Conservation (phyloP, 2,888 invertebrate genomes). For the Ommatoiulus sabulosus region DNA sequence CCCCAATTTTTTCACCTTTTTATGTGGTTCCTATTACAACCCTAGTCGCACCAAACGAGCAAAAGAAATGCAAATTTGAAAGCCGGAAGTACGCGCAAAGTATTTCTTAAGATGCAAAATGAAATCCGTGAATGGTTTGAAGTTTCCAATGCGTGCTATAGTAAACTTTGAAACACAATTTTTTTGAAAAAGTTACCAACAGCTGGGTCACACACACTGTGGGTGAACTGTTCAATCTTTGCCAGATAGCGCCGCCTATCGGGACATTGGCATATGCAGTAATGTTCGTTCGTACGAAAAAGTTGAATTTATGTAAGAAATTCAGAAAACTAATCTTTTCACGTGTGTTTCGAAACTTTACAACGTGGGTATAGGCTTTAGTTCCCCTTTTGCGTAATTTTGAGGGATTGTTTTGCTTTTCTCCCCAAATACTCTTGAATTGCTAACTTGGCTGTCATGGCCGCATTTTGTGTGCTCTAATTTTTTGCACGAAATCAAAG, state of each 20-base stretch:
- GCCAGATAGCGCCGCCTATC: not conserved
- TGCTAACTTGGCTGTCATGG: not conserved
- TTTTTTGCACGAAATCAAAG: slow-evolving; percentile 3
- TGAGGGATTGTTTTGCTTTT: not conserved
- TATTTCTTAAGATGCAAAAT: not conserved
- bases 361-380: not conserved
- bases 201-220: not conserved
- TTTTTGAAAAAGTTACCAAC: not conserved
- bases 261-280: not conserved
- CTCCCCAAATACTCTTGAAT: not conserved
- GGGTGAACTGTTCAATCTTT: not conserved
- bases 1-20: slow-evolving; percentile 24
- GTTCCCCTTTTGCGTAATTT: not conserved
- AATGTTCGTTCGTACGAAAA: not conserved
- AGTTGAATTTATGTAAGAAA: not conserved
- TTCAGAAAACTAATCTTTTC: not conserved
- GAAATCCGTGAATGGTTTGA: not conserved
- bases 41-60: slow-evolving; percentile 43
- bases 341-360: not conserved
- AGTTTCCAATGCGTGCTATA: not conserved
- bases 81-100: not conserved
- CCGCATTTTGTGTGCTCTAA: not conserved
- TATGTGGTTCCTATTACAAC: slow-evolving; percentile 41
- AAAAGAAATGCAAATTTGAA: slow-evolving; percentile 7
- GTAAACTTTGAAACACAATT: not conserved